Base-by-base conservation (phyloP, 2,113 vertebrate species). In the Pseudopipra pipra region DNA sequence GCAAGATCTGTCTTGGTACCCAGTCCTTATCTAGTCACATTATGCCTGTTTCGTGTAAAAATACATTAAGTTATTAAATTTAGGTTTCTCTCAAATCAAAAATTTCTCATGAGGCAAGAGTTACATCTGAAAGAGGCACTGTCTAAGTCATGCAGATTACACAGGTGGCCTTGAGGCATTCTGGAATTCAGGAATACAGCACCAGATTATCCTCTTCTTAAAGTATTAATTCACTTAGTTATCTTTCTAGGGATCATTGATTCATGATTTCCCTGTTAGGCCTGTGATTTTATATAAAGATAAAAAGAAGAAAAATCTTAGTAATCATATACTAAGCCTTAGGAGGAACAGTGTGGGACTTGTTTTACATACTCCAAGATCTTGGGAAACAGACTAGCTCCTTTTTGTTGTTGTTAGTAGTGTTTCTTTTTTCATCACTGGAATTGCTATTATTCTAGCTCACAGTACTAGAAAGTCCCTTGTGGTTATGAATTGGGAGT, bases 321-420 rank as follows among this genome's bases (percentile, higher is more conserved):
- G 49, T 93, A 90, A 88, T 85, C 56, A 46, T 75, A 37, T 37
- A 68, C 14, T 70, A 88, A 96, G 22, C 54, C 59, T 44, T 59
- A 41, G 41, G 76, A 92, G 27, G n/a, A 94, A 88, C 2, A 5
- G 65, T 1, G 2, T 4, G 5, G 11, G 16, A 55, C 18, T 54
- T 93, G 58, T 88, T 56, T 90, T 93, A 59, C 74, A n/a, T 44
- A 39, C n/a, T 79, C n/a, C 56, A 86, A 86, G 66, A 91, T 94
- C 65, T 52, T 90, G 62, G 37, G 58, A 89, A 93, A 61, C 46
- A 65, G 35, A 55, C 43, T 62, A 37, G 24, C 31, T 62, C 41
- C 0, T 31, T 30, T 35, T 13, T 30, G 49, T 39, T 77, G 8
- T 0, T 72, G 17, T 2, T 58, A 4, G 19, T 49, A 19, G 22